Base-by-base conservation (phyloP, 2,113 vertebrate genomes). In the Agapornis roseicollis region DNA sequence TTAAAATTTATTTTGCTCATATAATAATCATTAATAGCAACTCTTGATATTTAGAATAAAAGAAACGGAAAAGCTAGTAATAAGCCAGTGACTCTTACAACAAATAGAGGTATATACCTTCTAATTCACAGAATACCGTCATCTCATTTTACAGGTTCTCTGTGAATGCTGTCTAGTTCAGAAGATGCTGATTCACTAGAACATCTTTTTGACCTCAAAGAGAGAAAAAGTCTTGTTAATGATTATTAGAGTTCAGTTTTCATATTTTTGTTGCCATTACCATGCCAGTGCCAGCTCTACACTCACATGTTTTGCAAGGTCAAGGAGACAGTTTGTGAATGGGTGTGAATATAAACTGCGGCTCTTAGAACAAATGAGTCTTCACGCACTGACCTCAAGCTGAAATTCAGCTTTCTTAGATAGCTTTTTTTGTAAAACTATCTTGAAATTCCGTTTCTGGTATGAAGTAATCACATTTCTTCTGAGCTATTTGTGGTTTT, bases 391-490 rank as follows among this genome's bases (percentile, higher is more conserved):
- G 64, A 85, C 74, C 68, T 90, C 68, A 70, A 85, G 28, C 3
- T 91, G 85, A 91, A 94, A 96, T 89, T 88, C 87, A 89, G 31
- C 49, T 73, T 89, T 85, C 85, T 64, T 70, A 42, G 63, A 80
- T 94, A 73, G 70, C 20, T 79, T 85, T 41, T 41, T 87, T 85
- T 81, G 80, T 41, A 81, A 74, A 90, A 35, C 37, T 71, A 12
- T 44, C 72, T 44, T 89, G 66, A 85, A 89, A 69, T 73, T 69
- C 53, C 72, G 80, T 72, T 71, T 35, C 28, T 86, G n/a, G 28
- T 90, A 77, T 90, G 93, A 93, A 92, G 33, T 80, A 39, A 72
- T 92, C 85, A 86, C 72, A 92, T 94, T 88, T 56, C 41, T 93
- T 76, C 66, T 74, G 72, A 83, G 31, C 29, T 93, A 39, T 84